These are phyloP conservation scores for Pseudorasbora parva DNA, from an alignment of 2,113 vertebrate genomes.

Conservation along the genomic window DNA sequence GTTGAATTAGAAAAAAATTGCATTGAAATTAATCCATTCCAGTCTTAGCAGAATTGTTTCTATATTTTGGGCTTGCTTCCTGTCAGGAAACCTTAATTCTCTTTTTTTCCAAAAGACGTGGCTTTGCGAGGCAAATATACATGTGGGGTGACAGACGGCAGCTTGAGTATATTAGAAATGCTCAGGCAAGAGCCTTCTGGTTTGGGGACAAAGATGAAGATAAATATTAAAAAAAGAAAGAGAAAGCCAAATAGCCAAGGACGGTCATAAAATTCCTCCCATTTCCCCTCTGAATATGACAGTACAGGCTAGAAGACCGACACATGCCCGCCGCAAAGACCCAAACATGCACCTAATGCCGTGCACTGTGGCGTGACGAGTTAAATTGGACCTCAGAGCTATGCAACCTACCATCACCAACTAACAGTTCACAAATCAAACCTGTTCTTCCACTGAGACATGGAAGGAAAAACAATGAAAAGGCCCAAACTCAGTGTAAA, in stretches of 20 bases:
- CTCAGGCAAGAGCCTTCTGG: constrained; percentile 27
- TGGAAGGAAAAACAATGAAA: constrained; percentile 43
- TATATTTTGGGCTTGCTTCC: background rate
- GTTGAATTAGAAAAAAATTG: constrained; percentile 52
- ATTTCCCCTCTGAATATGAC: constrained; percentile 43
- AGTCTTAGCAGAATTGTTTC: constrained; percentile 57
- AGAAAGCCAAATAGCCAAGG: constrained; percentile 10
- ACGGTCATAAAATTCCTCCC: constrained; percentile 23
- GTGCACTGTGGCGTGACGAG: constrained; percentile 58
- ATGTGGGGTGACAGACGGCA: constrained; percentile 36
- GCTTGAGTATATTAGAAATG: constrained; percentile 7
- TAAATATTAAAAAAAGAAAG: constrained; percentile 6
- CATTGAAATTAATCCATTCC: constrained; percentile 64
- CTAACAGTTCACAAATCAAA: constrained; percentile 59
- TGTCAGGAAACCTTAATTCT: constrained; percentile 57
- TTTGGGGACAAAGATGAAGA: constrained; percentile 32
- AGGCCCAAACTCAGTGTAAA: constrained; percentile 51
- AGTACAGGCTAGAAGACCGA: constrained; percentile 49
- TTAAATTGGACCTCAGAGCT: constrained; percentile 59
- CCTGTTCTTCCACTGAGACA: constrained; percentile 25
- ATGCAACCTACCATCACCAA: constrained; percentile 54
- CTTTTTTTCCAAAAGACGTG: constrained; percentile 32
- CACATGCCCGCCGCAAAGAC: constrained; percentile 57
- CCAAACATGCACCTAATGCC: constrained; percentile 58
- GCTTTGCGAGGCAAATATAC: constrained; percentile 42